Evolutionary conservation across 2,888 invertebrate species (phyloP).

Genomic region (Diadegma fenestrale): DNA sequence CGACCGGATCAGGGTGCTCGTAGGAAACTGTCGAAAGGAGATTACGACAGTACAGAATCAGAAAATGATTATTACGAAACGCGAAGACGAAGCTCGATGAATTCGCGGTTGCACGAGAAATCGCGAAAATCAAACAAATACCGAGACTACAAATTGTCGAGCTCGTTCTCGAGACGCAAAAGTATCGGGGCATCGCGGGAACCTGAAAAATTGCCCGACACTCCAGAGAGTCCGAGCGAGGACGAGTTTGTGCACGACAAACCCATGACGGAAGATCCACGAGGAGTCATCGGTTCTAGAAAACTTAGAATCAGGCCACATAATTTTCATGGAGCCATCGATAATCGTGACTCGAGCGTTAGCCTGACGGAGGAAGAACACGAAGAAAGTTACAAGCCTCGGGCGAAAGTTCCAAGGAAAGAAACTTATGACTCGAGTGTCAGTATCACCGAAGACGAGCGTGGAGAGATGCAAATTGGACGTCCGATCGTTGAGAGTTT

Average conservation of each 20-base stretch:
- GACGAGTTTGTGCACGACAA: slow-evolving; percentile 29
- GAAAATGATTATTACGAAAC: slow-evolving; percentile 59
- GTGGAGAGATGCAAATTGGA: slow-evolving; percentile 4
- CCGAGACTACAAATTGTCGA: slow-evolving; percentile 23
- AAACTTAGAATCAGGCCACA: slow-evolving; percentile 7
- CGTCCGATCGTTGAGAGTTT: slow-evolving; percentile 14
- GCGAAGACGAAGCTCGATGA: neutral
- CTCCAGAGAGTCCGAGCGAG: slow-evolving; percentile 27
- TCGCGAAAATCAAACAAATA: slow-evolving; percentile 6
- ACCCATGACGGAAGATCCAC: neutral
- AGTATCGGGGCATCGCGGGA: neutral
- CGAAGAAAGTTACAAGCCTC: slow-evolving; percentile 45
- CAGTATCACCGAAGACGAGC: slow-evolving; percentile 74
- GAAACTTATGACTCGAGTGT: slow-evolving; percentile 72
- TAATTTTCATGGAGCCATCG: slow-evolving; percentile 3
- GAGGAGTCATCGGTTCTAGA: slow-evolving; percentile 18
- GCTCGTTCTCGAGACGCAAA: neutral
- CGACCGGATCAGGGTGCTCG: slow-evolving; percentile 11
- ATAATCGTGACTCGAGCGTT: slow-evolving; percentile 71
- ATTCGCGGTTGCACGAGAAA: slow-evolving; percentile 15
- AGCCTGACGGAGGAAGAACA: slow-evolving; percentile 73
- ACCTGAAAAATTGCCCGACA: neutral
- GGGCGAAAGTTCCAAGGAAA: slow-evolving; percentile 25
- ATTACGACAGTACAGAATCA: slow-evolving; percentile 66
- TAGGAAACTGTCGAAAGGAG: slow-evolving; percentile 51